Percentiles rank a stretch among this genome's conserved stretches.
Evolutionary conservation across 2,797 vertebrate species (phyloP).

Genomic region (Crocodylus rhombifer): DNA sequence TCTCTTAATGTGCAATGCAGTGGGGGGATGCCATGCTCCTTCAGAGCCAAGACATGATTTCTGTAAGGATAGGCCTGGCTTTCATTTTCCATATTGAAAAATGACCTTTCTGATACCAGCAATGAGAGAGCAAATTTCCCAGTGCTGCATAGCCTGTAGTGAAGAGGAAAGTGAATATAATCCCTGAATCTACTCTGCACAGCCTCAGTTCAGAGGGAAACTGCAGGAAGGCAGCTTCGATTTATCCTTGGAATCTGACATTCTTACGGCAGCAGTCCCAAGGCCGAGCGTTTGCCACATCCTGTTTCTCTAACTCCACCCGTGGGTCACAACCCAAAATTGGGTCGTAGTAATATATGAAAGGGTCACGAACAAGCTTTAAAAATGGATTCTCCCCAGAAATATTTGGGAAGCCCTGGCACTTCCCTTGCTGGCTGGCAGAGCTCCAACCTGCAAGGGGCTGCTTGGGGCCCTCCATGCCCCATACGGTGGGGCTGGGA

Average conservation of each 20-base stretch:
- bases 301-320: neutral
- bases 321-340: no score
- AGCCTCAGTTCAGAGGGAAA: neutral
- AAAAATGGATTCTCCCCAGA: no score
- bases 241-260: neutral
- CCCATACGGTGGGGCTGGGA: no score
- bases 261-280: neutral
- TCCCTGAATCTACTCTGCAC: neutral
- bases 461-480: no score
- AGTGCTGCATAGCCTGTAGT: neutral
- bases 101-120: neutral
- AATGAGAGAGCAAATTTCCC: neutral
- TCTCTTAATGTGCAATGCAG: neutral
- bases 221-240: neutral
- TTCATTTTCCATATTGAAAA: constrained; percentile 19
- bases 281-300: neutral
- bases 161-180: neutral
- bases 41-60: neutral
- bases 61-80: neutral
- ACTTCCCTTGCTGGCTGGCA: no score
- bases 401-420: no score
- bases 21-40: neutral
- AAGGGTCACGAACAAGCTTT: no score
- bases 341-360: no score
- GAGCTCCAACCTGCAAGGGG: no score